Percentiles rank a stretch among this genome's conserved stretches.
Evolutionary conservation across 2,113 vertebrate species (phyloP).

Genomic region (Pedetes capensis): DNA sequence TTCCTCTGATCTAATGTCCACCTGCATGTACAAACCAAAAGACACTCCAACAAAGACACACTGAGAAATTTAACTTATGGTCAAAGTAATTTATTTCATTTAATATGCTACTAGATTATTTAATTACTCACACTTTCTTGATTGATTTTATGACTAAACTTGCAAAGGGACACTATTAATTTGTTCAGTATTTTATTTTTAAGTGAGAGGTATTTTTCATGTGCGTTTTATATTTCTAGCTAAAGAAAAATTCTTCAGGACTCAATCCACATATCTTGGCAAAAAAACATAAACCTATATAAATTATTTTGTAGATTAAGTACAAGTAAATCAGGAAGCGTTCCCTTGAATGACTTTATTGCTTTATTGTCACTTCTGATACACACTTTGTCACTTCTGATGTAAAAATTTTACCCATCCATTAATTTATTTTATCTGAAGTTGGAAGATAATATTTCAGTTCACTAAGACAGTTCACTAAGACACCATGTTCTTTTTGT

Average conservation of each 20-base stretch:
- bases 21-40: neutral
- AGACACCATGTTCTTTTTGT: neutral
- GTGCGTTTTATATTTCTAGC: neutral
- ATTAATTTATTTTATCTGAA: neutral
- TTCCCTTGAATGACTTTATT: neutral
- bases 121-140: neutral
- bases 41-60: neutral
- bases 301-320: neutral
- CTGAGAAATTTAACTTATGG: conserved; percentile 2
- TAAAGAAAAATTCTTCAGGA: neutral
- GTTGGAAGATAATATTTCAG: neutral
- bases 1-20: neutral
- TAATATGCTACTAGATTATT: neutral
- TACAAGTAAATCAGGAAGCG: neutral
- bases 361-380: neutral
- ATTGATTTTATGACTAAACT: conserved; percentile 19
- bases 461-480: neutral
- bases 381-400: neutral
- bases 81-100: neutral
- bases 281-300: neutral
- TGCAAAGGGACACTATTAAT: neutral
- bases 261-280: neutral
- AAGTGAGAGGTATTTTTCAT: neutral
- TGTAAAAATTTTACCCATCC: neutral
- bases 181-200: neutral